phyloP scores from a whole-genome alignment of 2,113 vertebrate species.

The Struthidea cinerea region DNA sequence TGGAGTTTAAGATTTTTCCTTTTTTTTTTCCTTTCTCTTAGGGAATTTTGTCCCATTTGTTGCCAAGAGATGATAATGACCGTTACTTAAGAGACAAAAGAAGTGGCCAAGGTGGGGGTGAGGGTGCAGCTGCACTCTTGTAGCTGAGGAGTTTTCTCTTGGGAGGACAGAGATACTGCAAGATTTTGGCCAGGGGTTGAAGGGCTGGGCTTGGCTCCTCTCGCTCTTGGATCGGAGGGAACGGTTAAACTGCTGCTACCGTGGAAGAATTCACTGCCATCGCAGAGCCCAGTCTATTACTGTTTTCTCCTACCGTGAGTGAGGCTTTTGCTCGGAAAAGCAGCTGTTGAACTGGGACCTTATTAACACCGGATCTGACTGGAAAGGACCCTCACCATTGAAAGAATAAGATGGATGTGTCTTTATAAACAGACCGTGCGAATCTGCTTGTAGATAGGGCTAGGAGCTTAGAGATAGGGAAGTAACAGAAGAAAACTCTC shows the following conservation, averaged over 20 bases:
- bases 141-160: not conserved
- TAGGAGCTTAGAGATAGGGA: not conserved
- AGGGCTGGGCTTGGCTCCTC: not conserved
- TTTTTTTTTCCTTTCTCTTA: not conserved
- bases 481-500: not conserved
- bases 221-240: accelerated
- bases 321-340: not conserved
- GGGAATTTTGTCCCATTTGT: not conserved
- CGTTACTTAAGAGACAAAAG: not conserved
- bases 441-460: not conserved
- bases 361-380: not conserved
- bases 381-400: not conserved
- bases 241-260: not conserved
- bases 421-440: not conserved
- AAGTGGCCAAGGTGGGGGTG: not conserved
- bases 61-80: not conserved
- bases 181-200: too few relatives aligned
- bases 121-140: not conserved
- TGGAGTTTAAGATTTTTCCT: not conserved
- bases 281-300: not conserved
- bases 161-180: not conserved
- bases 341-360: not conserved
- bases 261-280: not conserved
- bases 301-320: not conserved
- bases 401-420: not conserved